Evolutionary conservation across 2,113 vertebrate species (phyloP).

Genomic region (Elephas maximus): DNA sequence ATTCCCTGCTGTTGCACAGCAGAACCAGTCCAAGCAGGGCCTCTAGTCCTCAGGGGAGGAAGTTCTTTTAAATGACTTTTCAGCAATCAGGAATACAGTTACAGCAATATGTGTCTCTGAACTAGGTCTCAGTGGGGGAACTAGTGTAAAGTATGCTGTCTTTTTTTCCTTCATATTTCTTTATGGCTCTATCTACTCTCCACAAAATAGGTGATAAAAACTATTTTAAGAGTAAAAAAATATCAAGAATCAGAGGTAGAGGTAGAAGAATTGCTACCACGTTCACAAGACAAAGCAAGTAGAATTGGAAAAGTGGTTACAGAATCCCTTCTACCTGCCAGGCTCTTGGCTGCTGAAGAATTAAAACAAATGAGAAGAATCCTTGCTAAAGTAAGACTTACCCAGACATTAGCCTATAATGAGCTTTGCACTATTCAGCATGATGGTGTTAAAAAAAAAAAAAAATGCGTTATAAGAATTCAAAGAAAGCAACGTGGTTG

Average conservation of each 20-base stretch:
- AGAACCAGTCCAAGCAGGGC: background rate
- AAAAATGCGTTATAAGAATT: background rate
- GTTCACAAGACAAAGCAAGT: background rate
- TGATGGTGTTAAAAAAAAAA: background rate
- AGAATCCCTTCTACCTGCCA: background rate
- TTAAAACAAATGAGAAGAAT: background rate
- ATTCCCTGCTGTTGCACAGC: background rate
- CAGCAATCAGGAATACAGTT: background rate
- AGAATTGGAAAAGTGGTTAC: background rate
- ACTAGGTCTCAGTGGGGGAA: background rate
- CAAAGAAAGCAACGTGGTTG: background rate
- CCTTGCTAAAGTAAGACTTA: background rate
- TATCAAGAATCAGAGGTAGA: background rate
- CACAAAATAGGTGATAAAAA: background rate
- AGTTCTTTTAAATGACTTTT: conserved; percentile 14
- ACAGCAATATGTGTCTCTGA: background rate
- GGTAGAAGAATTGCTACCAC: background rate
- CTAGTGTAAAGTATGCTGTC: background rate
- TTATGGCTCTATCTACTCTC: background rate
- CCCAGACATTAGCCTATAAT: background rate
- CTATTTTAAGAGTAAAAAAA: background rate
- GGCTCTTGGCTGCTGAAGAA: background rate
- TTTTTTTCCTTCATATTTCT: background rate
- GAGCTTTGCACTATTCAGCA: background rate
- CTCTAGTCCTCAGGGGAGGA: background rate